Evolutionary conservation across 2,113 vertebrate species (phyloP), one percentile per base, ranked within the genome.

Genomic region (Perccottus glenii): DNA sequence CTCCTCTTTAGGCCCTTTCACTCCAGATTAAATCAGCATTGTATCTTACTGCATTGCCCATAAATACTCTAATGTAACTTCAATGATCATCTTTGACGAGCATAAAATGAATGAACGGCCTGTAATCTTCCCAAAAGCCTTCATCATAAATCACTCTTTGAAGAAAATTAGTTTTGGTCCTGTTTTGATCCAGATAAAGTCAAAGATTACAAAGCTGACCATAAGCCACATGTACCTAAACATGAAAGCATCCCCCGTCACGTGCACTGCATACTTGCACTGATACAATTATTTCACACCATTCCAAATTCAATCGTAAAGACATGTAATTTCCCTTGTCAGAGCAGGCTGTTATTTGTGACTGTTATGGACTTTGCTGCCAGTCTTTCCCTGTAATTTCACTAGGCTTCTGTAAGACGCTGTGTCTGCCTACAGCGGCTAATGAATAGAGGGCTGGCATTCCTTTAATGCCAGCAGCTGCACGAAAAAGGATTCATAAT

Each of bases 311-410:
- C 67, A 78, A 77, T 88, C 67, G 67, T 78, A 78, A 81, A 77
- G 75, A 85, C 49, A 38, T 89, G 84, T 89, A 85, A 89, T 92
- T 90, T 89, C 58, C 78, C 73, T 74, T 84, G 82, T 80, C 76
- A 83, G 65, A 74, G 82, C 73, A 90, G 83, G 84, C 42, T 91
- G 87, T 90, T 83, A 92, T 91, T 92, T 89, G 77, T 75, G 83
- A 84, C 82, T 58, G 82, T 86, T 89, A 88, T 79, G 85, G 87
- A 89, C 85, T 88, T 86, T 84, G 82, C 63, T 70, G 84, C 75
- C 71, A 62, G 73, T 60, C 64, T 73, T 66, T 73, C 45, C 88
- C 90, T 92, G 88, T 92, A 90, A 92, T 91, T 92, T 91, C 69
- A 75, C 78, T 71, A 81, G 87, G 80, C 87, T 78, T 73, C 81